These are phyloP conservation scores for Entomobrya proxima DNA, from an alignment of 2,888 invertebrate genomes.

Conservation along the genomic window DNA sequence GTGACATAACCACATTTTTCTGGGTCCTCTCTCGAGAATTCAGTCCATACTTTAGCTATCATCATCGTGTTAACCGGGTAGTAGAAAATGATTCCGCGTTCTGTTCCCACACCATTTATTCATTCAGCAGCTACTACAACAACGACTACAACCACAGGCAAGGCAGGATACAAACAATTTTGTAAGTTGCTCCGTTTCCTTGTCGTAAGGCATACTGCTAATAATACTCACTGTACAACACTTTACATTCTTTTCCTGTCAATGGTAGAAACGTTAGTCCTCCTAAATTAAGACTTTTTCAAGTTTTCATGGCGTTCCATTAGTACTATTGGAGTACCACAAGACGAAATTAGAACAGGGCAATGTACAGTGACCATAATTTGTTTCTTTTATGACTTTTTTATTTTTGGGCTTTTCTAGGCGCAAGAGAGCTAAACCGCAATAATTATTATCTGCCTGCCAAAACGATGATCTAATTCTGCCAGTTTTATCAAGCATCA, in stretches of 20 bases:
- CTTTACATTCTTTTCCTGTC: background rate
- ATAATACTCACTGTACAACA: background rate
- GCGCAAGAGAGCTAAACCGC: background rate
- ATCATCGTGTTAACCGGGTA: background rate
- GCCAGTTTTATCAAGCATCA: too few species aligned
- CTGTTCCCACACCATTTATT: background rate
- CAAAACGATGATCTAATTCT: background rate
- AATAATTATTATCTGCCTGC: background rate
- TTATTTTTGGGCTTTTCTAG: background rate
- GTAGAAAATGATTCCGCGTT: background rate
- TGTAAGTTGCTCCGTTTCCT: background rate
- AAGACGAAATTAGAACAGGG: too few species aligned
- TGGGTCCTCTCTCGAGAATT: slow-evolving; percentile 49
- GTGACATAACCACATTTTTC: slow-evolving; percentile 60
- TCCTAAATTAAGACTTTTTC: background rate
- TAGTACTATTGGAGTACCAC: background rate
- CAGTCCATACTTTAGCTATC: slow-evolving; percentile 48
- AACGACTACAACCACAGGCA: background rate
- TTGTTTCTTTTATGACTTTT: background rate
- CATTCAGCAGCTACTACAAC: background rate
- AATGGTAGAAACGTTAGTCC: background rate
- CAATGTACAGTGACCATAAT: background rate
- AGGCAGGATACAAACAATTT: background rate
- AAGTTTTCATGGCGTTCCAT: background rate
- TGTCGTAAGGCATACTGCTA: too few species aligned